Evolutionary conservation across 2,113 vertebrate species (phyloP).

Genomic region (Corythornis madagascariensis): DNA sequence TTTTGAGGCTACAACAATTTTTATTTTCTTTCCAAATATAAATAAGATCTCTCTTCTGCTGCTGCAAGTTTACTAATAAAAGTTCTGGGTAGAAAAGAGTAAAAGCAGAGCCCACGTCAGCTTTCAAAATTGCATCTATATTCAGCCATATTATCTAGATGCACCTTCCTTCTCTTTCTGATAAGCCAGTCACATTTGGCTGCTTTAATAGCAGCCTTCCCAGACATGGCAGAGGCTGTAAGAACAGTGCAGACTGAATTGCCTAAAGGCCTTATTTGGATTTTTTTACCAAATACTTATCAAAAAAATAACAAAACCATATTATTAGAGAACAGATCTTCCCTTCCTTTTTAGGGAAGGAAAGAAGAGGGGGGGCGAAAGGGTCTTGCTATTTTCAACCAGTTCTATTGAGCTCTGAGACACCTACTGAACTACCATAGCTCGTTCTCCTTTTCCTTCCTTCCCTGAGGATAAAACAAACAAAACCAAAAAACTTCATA

Average conservation of each 20-base stretch:
- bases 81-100: neutral
- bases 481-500: too few species aligned
- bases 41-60: neutral
- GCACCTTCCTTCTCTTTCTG: neutral
- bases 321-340: neutral
- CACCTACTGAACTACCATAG: neutral
- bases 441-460: neutral
- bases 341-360: neutral
- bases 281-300: neutral
- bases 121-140: neutral
- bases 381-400: neutral
- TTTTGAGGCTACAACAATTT: neutral
- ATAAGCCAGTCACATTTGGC: neutral
- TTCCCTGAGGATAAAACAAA: neutral
- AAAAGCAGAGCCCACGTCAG: neutral
- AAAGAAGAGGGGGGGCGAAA: neutral
- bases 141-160: neutral
- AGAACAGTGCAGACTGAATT: neutral
- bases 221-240: neutral
- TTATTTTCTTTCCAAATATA: neutral
- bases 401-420: neutral
- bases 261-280: neutral
- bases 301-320: neutral
- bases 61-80: neutral
- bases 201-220: neutral